Evolutionary conservation across 23 tunicate genomes (phyloP).

Genomic region (Styela plicata): DNA sequence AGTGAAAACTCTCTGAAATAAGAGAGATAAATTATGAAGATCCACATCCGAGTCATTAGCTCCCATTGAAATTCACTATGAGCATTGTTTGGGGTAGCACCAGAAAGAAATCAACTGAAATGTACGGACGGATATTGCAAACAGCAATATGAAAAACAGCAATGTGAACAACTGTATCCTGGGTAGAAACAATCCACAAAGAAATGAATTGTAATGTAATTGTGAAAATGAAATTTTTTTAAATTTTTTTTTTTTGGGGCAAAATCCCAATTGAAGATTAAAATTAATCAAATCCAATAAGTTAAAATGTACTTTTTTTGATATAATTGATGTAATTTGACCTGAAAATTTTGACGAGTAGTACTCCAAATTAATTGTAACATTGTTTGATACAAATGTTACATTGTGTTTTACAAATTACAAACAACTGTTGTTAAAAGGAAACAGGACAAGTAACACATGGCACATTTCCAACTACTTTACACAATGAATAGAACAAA

Average conservation of each 20-base stretch:
- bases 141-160: background rate
- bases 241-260: too few species aligned
- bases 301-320: too few species aligned
- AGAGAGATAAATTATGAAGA: background rate
- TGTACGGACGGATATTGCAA: too few species aligned
- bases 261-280: too few species aligned
- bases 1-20: constrained; percentile 62
- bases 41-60: background rate
- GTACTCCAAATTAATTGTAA: too few species aligned
- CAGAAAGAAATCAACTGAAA: background rate
- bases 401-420: too few species aligned
- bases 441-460: background rate
- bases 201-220: background rate
- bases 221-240: background rate
- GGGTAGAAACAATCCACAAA: background rate
- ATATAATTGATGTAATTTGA: too few species aligned
- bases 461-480: background rate
- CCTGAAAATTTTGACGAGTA: too few species aligned
- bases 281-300: too few species aligned
- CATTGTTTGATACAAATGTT: too few species aligned
- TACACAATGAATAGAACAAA: background rate
- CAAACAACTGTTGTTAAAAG: too few species aligned
- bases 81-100: background rate
- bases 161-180: background rate
- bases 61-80: background rate